Conservation (phyloP, 1,140 invertebrate species). For the Eurytemora carolleeae region DNA sequence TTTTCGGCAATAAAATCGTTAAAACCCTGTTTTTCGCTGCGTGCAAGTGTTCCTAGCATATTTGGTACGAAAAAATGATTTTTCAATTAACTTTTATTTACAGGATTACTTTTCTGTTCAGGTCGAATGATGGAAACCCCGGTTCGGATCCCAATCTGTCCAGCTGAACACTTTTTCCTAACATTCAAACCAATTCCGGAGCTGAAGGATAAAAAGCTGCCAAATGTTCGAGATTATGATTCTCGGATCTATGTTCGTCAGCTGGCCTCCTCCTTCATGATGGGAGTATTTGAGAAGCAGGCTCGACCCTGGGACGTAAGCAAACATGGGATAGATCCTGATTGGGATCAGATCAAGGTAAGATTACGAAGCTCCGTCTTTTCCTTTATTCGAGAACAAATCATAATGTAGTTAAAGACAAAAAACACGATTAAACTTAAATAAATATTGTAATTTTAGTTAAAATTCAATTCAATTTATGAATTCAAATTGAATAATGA, state of each 20-base stretch:
- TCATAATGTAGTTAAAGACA: too few species aligned
- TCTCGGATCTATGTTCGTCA: conserved; percentile 28
- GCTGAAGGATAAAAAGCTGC: conserved; percentile 27
- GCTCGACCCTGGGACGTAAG: conserved; percentile 23
- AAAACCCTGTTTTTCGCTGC: too few species aligned
- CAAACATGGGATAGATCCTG: not conserved
- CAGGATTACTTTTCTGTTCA: not conserved
- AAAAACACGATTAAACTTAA: too few species aligned
- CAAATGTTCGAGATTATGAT: conserved; percentile 20
- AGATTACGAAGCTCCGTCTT: too few species aligned
- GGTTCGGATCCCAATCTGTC: conserved; percentile 30
- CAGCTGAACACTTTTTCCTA: conserved; percentile 34
- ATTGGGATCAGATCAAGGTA: conserved; percentile 3
- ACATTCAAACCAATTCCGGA: conserved; percentile 28
- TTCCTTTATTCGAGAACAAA: too few species aligned
- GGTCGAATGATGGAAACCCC: conserved; percentile 17
- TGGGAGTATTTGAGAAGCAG: conserved; percentile 32
- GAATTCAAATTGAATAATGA: too few species aligned
- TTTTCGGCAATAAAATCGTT: too few species aligned
- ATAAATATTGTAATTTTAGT: too few species aligned
- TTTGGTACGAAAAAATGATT: too few species aligned
- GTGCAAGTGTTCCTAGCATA: too few species aligned
- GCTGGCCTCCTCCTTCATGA: conserved; percentile 27
- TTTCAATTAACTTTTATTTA: too few species aligned
- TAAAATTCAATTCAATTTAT: too few species aligned